Base-by-base conservation (phyloP, 2,888 invertebrate genomes). In the Cheilosia variabilis region DNA sequence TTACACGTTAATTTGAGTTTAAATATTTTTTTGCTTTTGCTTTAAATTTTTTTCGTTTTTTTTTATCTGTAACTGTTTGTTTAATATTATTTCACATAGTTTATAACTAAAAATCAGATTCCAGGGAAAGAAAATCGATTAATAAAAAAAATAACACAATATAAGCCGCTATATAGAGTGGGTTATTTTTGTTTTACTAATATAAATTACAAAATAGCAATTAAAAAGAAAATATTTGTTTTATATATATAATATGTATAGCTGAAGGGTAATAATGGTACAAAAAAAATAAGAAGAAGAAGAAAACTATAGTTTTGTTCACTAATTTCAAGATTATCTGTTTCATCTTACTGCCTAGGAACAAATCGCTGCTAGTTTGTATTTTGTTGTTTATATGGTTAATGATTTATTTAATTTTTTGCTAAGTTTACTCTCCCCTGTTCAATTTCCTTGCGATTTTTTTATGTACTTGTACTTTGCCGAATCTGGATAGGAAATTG, bases 141-240 rank as follows among this genome's bases (percentile, higher is more conserved):
- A 55, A 71, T 71, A 66, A 78, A 13, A 69, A 55, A 69, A 52
- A 65, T 75, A 86, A 76, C 69, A 69, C 69, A 65, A 71, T 68
- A 86, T 81, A 86, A 81, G 65, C 73, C 53, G 24, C 76, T 71
- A 76, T 79, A 66, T 79, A 75, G 58, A 55, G 41, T 57, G 22
- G 60, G 34, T 77, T 71, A 43, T 37, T 45, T 81, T 84, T 79
- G 19, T 47, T 80, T 60, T 68, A 71, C 71, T 86, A 75, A 81
- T 72, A 77, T 86, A 86, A 81, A 86, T 86, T 86, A 86, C 81
- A 86, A 86, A 86, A 81, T 77, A 86, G 76, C 86, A 81, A 86
- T 81, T 76, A 66, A 72, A 81, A 81, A 76, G 53, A 50, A 81
- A 71, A 58, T 63, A 41, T 79, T 57, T 83, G n/a, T 72, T 52